phyloP scores from a whole-genome alignment of 2,888 invertebrate genomes.

The Acleris emargana region DNA sequence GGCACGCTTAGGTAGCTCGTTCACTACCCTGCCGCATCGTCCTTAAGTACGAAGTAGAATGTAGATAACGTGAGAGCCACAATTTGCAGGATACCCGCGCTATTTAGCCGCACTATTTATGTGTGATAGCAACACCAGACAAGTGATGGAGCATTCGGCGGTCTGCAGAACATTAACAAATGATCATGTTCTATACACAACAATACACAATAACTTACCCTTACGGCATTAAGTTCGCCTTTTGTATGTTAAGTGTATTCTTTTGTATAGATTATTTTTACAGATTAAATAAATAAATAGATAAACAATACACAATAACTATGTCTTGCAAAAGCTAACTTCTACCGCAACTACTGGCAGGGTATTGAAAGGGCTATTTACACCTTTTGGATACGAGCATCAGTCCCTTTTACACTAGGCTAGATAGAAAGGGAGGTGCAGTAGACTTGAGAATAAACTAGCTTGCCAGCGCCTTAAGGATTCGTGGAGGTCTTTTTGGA shows the following conservation, averaged over 20 bases:
- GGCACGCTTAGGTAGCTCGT: neutral
- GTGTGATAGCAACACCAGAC: too few species aligned
- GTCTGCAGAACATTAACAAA: neutral
- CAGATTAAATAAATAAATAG: too few species aligned
- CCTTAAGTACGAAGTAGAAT: neutral
- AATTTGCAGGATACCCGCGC: neutral
- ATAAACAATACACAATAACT: neutral
- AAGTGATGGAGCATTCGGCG: neutral
- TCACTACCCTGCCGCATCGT: neutral
- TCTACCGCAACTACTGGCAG: neutral
- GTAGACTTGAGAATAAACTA: neutral
- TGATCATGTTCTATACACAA: neutral
- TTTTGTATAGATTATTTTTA: too few species aligned
- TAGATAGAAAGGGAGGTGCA: neutral
- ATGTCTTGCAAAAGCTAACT: neutral
- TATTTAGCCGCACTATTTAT: too few species aligned
- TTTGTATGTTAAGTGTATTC: too few species aligned
- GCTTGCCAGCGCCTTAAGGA: neutral
- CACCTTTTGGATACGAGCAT: neutral
- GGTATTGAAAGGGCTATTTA: neutral
- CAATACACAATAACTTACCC: neutral
- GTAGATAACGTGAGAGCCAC: neutral
- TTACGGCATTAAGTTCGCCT: too few species aligned
- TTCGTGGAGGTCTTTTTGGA: constrained; percentile 5
- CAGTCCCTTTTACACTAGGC: neutral